phyloP scores from a whole-genome alignment of 2,888 invertebrate species.

The Hemaris fuciformis region DNA sequence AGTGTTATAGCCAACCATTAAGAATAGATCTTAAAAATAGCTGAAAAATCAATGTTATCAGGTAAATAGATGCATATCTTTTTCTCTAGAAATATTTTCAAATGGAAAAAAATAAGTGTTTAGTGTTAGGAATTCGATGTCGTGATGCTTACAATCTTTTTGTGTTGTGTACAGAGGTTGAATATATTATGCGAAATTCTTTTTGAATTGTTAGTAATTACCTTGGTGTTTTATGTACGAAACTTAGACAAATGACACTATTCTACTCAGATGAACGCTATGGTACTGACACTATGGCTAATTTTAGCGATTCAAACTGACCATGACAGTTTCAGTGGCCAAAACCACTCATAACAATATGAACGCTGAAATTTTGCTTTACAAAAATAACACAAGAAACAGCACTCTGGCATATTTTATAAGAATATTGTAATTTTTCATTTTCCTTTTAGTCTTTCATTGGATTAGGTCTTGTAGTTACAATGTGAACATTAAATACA shows the following conservation, averaged over 20 bases:
- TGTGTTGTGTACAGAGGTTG: constrained; percentile 47
- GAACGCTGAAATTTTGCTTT: constrained; percentile 41
- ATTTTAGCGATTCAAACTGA: constrained; percentile 33
- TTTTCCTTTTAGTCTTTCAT: constrained; percentile 62
- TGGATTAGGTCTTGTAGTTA: constrained; percentile 74
- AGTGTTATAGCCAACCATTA: constrained; percentile 56
- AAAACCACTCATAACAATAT: constrained; percentile 25
- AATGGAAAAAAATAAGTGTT: constrained; percentile 66
- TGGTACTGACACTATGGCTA: constrained; percentile 25
- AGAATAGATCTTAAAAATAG: constrained; percentile 60
- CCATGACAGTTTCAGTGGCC: constrained; percentile 33
- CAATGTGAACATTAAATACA: constrained; percentile 80
- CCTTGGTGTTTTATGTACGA: not conserved
- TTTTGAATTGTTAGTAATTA: constrained; percentile 8
- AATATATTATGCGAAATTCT: constrained; percentile 8
- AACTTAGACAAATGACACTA: constrained; percentile 16
- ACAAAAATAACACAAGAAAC: constrained; percentile 53
- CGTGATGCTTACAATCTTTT: constrained; percentile 66
- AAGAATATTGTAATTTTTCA: constrained; percentile 55
- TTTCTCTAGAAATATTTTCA: constrained; percentile 78
- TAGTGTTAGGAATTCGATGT: constrained; percentile 74
- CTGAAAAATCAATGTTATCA: constrained; percentile 70
- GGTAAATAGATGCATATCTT: constrained; percentile 80
- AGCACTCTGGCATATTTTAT: constrained; percentile 61
- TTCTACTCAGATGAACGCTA: constrained; percentile 36